A percentile compares a stretch with the other conserved stretches of the same genome.
These are phyloP conservation scores for Rhyacichthys aspro DNA, from an alignment of 2,797 vertebrate genomes.

Conservation along the genomic window DNA sequence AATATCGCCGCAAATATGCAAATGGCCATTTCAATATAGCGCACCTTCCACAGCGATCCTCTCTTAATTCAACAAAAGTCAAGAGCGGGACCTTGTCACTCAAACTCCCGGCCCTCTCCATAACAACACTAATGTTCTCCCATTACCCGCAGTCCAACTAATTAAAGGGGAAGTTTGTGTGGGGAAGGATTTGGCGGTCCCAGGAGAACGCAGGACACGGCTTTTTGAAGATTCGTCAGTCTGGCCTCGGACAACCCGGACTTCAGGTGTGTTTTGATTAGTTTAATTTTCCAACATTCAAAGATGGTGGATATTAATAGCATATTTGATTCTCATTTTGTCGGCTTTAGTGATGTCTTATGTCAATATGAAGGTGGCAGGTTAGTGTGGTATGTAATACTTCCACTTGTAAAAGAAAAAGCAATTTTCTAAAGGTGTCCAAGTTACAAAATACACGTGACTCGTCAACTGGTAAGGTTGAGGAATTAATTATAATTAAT, in stretches of 20 bases:
- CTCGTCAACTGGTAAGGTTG: too few relatives aligned
- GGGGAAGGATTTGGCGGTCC: slow-evolving; percentile 62
- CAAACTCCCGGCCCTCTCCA: slow-evolving; percentile 79
- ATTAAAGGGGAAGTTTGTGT: slow-evolving; percentile 86
- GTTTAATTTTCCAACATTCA: slow-evolving; percentile 5
- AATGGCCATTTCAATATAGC: slow-evolving; percentile 98
- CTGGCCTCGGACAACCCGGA: slow-evolving; percentile 21
- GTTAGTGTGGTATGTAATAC: too few relatives aligned
- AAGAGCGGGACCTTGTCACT: slow-evolving; percentile 97
- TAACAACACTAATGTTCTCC: slow-evolving; percentile 72
- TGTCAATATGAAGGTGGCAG: neutral
- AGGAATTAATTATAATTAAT: too few relatives aligned
- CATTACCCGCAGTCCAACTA: slow-evolving; percentile 85
- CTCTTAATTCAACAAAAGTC: slow-evolving; percentile 99
- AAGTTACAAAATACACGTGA: too few relatives aligned
- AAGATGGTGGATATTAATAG: neutral
- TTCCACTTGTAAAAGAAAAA: too few relatives aligned
- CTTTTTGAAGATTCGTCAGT: slow-evolving; percentile 41
- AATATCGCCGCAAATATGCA: slow-evolving; percentile 99
- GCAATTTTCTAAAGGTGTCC: too few relatives aligned
- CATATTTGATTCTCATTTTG: slow-evolving; percentile 10
- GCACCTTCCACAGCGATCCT: slow-evolving; percentile 90
- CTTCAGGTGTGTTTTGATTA: slow-evolving; percentile 9
- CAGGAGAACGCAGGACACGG: slow-evolving; percentile 42
- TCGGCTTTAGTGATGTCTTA: neutral